Evolutionary conservation across 2,888 invertebrate species (phyloP).

Genomic region (Gandaritis pyraliata): DNA sequence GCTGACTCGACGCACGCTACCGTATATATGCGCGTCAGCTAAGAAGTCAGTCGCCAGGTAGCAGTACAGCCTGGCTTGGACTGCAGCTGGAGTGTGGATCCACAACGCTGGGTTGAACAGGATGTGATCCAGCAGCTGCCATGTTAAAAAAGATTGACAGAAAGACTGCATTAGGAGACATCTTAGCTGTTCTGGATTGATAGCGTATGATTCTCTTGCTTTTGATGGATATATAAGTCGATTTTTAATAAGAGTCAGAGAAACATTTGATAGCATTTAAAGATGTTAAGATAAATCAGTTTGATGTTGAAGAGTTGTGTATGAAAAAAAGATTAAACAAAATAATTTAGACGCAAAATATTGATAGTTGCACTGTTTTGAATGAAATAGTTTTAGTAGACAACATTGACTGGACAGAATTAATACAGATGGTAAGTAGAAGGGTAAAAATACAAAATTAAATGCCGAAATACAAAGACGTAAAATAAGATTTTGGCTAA

Average conservation of each 20-base stretch:
- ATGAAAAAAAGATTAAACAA: too few species aligned
- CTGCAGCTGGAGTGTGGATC: slow-evolving; percentile 98
- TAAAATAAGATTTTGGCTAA: too few species aligned
- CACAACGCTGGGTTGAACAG: slow-evolving; percentile 99
- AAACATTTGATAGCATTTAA: too few species aligned
- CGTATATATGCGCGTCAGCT: slow-evolving; percentile 98
- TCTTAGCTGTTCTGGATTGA: slow-evolving; percentile 80
- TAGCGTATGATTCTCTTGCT: slow-evolving; percentile 77
- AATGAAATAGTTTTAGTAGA: background rate
- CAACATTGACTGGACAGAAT: background rate
- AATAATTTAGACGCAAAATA: too few species aligned
- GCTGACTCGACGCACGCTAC: slow-evolving; percentile 97
- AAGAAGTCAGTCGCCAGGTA: slow-evolving; percentile 99
- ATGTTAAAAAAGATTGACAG: slow-evolving; percentile 95
- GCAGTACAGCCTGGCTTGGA: slow-evolving; percentile 97
- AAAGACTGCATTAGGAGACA: slow-evolving; percentile 91
- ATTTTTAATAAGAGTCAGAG: too few species aligned
- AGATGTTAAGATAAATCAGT: too few species aligned
- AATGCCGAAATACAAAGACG: background rate
- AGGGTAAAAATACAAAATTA: background rate
- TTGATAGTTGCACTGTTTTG: too few species aligned
- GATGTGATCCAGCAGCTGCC: slow-evolving; percentile 99
- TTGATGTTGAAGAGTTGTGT: too few species aligned
- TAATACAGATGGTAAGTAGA: background rate
- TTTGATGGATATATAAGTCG: slow-evolving; percentile 29